Evolutionary conservation across 2,113 vertebrate species (phyloP), one percentile per base, ranked within the genome.

Genomic region (Trogon melanurus): DNA sequence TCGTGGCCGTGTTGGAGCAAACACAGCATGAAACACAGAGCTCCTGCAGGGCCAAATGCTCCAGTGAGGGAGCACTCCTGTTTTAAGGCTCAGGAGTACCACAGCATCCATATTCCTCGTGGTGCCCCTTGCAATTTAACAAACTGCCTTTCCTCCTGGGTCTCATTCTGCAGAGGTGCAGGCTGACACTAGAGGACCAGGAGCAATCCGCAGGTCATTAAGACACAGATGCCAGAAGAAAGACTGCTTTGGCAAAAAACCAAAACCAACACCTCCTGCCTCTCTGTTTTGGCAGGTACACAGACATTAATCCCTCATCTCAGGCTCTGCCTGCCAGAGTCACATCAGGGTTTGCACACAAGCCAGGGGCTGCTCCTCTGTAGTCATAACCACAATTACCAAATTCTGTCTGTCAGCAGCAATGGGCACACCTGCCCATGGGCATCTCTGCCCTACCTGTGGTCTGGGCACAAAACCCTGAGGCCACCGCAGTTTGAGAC

Each of bases 1-100:
- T 3, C 14, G 0, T 13, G 7, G 25, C 16, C 0, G 0, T 20
- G 21, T 1, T 48, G 25, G 44, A 74, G 45, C 85, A 76, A 56
- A 45, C 0, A 1, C 0, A 69, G 67, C 56, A 44, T 0, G 0
- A 62, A 78, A 86, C 1, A 1, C 67, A 56, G 51, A 78, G 71
- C 27, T 81, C 41, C 58, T 1, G 4, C 1, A 1, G 22, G 45
- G 45, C 30, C 10, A 2, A 92, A 29, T 22, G 44, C 29, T 78
- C 30, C 54, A 58, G 17, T 1, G 3, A 91, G 22, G 27, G 9
- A 83, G 6, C 23, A 56, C 4, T 27, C 51, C 45, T 38, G 21
- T 19, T 79, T 9, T 21, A 67, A 54, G 27, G 19, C 48, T 71
- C 69, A 67, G 67, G 23, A 34, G n/a, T 18, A 79, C 38, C 47